These are phyloP conservation scores for Gonatopus flavifemur DNA, from an alignment of 1,140 invertebrate species.

Conservation along the genomic window DNA sequence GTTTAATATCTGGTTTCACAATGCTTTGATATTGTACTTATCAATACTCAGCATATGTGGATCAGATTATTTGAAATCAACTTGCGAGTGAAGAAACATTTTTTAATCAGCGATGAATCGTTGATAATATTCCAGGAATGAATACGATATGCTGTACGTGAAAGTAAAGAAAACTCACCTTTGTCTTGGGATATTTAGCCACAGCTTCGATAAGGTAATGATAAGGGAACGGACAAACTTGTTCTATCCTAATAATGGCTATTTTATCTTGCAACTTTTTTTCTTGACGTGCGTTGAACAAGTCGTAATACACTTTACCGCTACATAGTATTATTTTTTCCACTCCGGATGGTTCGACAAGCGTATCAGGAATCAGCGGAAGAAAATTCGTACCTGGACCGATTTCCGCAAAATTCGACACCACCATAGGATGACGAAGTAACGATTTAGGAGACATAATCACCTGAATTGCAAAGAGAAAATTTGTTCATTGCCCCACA, in stretches of 20 bases:
- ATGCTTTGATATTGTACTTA: too few species aligned
- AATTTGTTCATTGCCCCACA: too few species aligned
- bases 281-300: constrained; percentile 68
- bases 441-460: constrained; percentile 81
- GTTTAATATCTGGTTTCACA: too few species aligned
- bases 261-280: constrained; percentile 69
- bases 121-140: not conserved
- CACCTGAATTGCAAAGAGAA: too few species aligned
- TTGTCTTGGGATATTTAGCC: constrained; percentile 71
- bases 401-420: constrained; percentile 74
- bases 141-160: not conserved
- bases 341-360: constrained; percentile 64
- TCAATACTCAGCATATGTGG: too few species aligned
- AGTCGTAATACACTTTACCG: constrained; percentile 86
- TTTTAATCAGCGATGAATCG: not conserved
- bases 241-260: constrained; percentile 80
- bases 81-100: too few species aligned
- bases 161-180: constrained; percentile 54
- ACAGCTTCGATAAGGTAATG: constrained; percentile 72
- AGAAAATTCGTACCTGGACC: constrained; percentile 44
- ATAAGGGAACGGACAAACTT: constrained; percentile 84
- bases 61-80: too few species aligned
- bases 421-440: constrained; percentile 70
- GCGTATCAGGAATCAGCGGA: constrained; percentile 64
- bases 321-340: constrained; percentile 77